Evolutionary conservation across 2,888 invertebrate genomes (phyloP), one percentile per base, ranked within the genome.

Genomic region (Xestia c-nigrum): DNA sequence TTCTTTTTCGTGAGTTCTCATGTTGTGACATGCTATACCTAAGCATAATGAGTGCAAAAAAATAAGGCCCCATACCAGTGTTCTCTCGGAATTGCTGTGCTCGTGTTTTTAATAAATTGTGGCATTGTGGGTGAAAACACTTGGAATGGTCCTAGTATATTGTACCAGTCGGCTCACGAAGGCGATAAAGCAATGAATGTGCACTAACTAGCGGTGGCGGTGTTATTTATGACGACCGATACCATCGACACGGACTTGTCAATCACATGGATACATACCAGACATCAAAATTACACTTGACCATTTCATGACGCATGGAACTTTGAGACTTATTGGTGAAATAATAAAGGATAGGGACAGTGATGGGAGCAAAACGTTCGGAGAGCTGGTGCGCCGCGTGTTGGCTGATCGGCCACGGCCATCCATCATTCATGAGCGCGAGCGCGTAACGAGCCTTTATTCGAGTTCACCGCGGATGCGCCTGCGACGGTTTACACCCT

Each of bases 401-500:
- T 89, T 89, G 86, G 87, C 87, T 89, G 93, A 95, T 95, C 94
- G 91, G 93, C 92, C 90, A 94, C 93, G 95, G 95, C 93, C 90
- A 96, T 96, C 96, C 94, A 96, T 96, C 96, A 96, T 94, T 93
- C 93, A 92, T 90, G 90, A 91, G 90, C 92, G 92, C 93, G 87
- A 91, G 91, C 94, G 94, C 94, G 96, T 96, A 96, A 96, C 96
- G 95, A 96, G 95, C 92, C 94, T 95, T 93, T 94, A 95, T 96
- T 94, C 93, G 93, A 91, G 83, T 85, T 89, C 91, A 86, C 88
- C 80, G 89, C 91, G 90, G 91, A 92, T 93, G 91, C 92, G 92
- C 91, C 87, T 85, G 92, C 92, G 93, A 93, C 90, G 90, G 91
- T 93, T 93, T 93, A 93, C 94, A 93, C 93, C 92, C 91, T 91